Evolutionary conservation across 2,113 vertebrate genomes (phyloP).

Genomic region (Indicator indicator): DNA sequence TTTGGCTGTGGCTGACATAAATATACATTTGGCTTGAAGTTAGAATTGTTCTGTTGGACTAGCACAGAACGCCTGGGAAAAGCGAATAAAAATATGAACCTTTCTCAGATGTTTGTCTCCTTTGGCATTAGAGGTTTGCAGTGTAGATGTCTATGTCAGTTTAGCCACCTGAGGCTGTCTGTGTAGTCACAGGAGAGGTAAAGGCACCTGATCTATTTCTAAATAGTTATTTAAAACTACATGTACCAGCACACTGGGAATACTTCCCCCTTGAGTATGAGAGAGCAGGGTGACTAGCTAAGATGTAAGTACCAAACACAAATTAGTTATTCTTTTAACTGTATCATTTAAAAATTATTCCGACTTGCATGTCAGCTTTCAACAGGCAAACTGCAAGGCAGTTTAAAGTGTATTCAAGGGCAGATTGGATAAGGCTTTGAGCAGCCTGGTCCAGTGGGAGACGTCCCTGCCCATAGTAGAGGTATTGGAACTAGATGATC

Average conservation of each 20-base stretch:
- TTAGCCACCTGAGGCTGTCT: background rate
- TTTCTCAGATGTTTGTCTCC: fast-evolving
- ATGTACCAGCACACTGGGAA: background rate
- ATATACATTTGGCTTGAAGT: background rate
- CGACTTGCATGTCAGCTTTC: background rate
- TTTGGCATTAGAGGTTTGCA: background rate
- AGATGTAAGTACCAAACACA: background rate
- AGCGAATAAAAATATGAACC: background rate
- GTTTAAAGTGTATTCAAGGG: background rate
- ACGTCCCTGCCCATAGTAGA: no score
- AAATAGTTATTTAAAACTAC: background rate
- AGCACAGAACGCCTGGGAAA: background rate
- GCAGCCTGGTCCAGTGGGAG: no score
- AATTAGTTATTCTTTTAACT: background rate
- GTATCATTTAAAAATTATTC: background rate
- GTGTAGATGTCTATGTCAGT: background rate
- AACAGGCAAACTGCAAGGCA: background rate
- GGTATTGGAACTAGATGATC: no score
- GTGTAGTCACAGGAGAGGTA: background rate
- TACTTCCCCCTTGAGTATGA: background rate
- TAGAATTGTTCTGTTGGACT: background rate
- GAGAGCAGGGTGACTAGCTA: background rate
- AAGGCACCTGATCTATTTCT: background rate
- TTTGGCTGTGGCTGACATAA: background rate
- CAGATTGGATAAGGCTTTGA: no score